These are phyloP conservation scores for Sigmodon hispidus DNA, from an alignment of 2,113 vertebrate genomes.

Conservation along the genomic window DNA sequence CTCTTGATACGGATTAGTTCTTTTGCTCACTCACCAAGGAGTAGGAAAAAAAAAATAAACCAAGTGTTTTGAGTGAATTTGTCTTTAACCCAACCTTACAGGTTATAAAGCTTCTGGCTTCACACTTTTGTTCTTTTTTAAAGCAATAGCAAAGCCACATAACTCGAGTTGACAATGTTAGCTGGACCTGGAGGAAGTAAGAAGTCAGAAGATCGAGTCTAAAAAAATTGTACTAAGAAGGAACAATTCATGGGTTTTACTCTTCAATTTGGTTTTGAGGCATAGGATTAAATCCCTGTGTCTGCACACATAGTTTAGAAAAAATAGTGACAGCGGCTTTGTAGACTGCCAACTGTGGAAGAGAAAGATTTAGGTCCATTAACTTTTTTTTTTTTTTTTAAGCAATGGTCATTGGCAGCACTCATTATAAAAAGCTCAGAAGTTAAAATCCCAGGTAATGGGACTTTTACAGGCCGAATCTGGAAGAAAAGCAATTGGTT, in stretches of 20 bases:
- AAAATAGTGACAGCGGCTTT: neutral
- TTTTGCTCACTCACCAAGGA: neutral
- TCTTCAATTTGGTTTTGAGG: slow-evolving; percentile 28
- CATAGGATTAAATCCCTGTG: neutral
- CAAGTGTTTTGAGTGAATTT: neutral
- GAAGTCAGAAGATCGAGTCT: neutral
- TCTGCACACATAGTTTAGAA: neutral
- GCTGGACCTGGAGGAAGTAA: neutral
- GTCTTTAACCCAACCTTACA: neutral
- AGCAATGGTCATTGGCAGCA: neutral
- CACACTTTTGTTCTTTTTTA: neutral
- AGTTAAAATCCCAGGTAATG: too few species aligned
- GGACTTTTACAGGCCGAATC: neutral
- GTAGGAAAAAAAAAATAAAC: slow-evolving; percentile 29
- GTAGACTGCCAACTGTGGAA: slow-evolving; percentile 19
- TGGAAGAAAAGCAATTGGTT: neutral
- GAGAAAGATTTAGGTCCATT: neutral
- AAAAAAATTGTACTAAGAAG: slow-evolving; percentile 20
- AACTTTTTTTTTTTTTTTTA: neutral
- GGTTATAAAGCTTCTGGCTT: neutral
- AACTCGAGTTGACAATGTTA: neutral
- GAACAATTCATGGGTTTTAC: neutral
- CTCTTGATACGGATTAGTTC: neutral
- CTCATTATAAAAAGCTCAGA: neutral
- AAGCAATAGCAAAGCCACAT: neutral